These are phyloP conservation scores for Platycheirus albimanus DNA, from an alignment of 2,888 invertebrate genomes.

Conservation along the genomic window DNA sequence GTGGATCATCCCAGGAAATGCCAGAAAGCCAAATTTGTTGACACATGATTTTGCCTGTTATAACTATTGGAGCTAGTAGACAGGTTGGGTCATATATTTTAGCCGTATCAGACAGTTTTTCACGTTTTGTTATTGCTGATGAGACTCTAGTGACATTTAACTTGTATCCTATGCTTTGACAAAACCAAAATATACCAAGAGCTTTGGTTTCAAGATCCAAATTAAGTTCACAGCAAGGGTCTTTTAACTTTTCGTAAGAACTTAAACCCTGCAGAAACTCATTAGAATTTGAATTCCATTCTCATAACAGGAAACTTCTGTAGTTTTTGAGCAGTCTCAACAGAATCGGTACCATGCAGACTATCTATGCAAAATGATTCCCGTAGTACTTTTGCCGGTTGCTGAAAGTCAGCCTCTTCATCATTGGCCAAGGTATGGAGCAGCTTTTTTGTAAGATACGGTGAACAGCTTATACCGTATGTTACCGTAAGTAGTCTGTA, in stretches of 20 bases:
- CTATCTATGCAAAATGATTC: constrained; percentile 64
- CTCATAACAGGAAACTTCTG: constrained; percentile 43
- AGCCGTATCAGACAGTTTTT: constrained; percentile 49
- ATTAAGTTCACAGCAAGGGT: constrained; percentile 19
- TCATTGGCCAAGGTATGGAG: constrained; percentile 53
- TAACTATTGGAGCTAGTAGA: constrained; percentile 36
- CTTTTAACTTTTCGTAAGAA: neutral
- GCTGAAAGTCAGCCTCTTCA: constrained; percentile 41
- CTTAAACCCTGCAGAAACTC: constrained; percentile 24
- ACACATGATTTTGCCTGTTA: constrained; percentile 36
- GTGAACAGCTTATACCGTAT: constrained; percentile 60
- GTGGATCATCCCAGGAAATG: constrained; percentile 18
- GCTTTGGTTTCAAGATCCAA: constrained; percentile 49
- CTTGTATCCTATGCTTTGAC: constrained; percentile 41
- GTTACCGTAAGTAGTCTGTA: constrained; percentile 57
- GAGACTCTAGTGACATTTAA: constrained; percentile 5
- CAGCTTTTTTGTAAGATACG: constrained; percentile 56
- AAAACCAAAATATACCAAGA: constrained; percentile 50
- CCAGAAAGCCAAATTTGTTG: constrained; percentile 39
- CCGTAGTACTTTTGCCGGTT: constrained; percentile 41
- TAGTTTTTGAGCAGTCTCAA: constrained; percentile 29
- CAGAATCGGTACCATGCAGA: constrained; percentile 37
- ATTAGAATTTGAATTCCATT: constrained; percentile 49
- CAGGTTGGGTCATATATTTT: constrained; percentile 47
- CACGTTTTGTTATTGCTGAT: constrained; percentile 51